Conservation (phyloP, 1,140 invertebrate genomes). For the Periplaneta americana region DNA sequence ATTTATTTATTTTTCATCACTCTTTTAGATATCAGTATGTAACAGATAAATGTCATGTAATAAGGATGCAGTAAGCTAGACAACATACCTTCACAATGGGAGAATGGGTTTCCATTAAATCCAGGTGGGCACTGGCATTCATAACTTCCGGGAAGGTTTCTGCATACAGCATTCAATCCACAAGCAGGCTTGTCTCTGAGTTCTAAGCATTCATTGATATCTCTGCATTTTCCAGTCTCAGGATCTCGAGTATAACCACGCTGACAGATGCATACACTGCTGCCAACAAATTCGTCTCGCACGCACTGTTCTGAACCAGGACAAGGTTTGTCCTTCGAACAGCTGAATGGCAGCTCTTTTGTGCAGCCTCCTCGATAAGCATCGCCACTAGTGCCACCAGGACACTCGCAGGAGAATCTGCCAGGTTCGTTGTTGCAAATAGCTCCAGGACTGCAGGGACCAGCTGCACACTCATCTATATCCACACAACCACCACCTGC, state of each 20-base stretch:
- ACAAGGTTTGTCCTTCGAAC: conserved; percentile 69
- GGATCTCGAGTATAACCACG: conserved; percentile 72
- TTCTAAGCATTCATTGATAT: conserved; percentile 83
- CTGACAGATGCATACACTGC: conserved; percentile 80
- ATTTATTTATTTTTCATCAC: too few relatives aligned
- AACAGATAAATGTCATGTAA: too few relatives aligned
- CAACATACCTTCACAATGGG: conserved; percentile 61
- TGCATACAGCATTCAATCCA: conserved; percentile 82
- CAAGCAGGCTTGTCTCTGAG: conserved; percentile 66
- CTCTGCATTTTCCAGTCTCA: conserved; percentile 67
- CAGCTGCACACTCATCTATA: conserved; percentile 74
- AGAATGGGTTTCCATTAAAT: conserved; percentile 84
- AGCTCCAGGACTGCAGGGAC: conserved; percentile 74
- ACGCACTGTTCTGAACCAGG: conserved; percentile 79
- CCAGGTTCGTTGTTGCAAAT: conserved; percentile 85
- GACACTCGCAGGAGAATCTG: conserved; percentile 81
- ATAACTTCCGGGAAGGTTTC: conserved; percentile 90
- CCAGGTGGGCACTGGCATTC: conserved; percentile 84
- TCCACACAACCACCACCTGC: conserved; percentile 70
- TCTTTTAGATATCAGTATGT: too few relatives aligned
- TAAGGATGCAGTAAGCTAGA: not conserved
- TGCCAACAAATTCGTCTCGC: conserved; percentile 59
- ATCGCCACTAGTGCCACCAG: conserved; percentile 66
- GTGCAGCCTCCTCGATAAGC: conserved; percentile 64
- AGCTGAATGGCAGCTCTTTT: conserved; percentile 54